Conservation (phyloP, 2,888 invertebrate genomes). For the Osedax fenrisi region DNA sequence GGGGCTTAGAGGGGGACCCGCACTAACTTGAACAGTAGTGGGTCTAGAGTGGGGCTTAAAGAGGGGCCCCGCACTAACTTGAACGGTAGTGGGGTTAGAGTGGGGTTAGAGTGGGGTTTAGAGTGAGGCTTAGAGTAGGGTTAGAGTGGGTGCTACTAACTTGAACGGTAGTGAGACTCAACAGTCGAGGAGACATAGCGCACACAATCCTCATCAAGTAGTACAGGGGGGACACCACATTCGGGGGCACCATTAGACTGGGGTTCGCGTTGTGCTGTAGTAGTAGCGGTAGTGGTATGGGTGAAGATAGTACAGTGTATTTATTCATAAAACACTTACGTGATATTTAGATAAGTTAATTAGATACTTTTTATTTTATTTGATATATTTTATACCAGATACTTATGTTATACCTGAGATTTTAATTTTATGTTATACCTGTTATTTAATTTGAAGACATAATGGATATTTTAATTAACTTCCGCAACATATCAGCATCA, state of each 20-base stretch:
- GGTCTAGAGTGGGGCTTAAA: neutral
- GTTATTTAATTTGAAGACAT: too few species aligned
- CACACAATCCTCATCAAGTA: constrained; percentile 37
- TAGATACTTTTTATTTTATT: too few species aligned
- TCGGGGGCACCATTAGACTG: constrained; percentile 36
- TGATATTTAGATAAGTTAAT: too few species aligned
- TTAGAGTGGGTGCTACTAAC: constrained; percentile 10
- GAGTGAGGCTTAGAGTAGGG: neutral
- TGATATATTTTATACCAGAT: too few species aligned
- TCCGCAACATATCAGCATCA: too few species aligned
- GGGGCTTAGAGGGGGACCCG: neutral
- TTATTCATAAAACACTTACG: too few species aligned
- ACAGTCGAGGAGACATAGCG: constrained; percentile 36
- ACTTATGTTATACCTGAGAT: too few species aligned
- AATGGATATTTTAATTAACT: too few species aligned
- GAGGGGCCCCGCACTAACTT: too few species aligned
- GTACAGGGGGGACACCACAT: constrained; percentile 36
- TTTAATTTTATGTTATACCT: too few species aligned
- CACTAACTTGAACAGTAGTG: neutral
- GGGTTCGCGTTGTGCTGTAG: constrained; percentile 31
- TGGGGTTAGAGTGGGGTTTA: neutral
- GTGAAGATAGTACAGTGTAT: too few species aligned
- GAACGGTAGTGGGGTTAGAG: neutral
- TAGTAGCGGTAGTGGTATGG: too few species aligned
- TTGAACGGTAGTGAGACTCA: constrained; percentile 34